These are phyloP conservation scores for Catonia carolina DNA, from an alignment of 2,888 invertebrate species.

Conservation along the genomic window DNA sequence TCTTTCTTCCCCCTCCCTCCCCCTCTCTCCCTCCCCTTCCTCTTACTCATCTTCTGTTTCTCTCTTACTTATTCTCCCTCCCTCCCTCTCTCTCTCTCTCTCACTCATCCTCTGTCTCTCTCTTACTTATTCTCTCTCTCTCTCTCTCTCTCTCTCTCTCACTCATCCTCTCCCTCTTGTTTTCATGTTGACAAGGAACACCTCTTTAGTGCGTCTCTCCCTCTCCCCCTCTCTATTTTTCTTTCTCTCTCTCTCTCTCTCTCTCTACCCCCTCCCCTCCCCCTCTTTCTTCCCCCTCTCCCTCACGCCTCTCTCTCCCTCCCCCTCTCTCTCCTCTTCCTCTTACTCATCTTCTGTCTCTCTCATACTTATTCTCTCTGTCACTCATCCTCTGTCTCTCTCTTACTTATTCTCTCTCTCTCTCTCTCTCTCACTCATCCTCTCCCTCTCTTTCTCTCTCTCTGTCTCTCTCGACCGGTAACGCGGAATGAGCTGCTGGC, in stretches of 20 bases:
- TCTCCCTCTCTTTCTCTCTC: slow-evolving; percentile 6
- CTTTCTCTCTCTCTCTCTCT: background rate
- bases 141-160: slow-evolving; percentile 6
- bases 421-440: slow-evolving; percentile 12
- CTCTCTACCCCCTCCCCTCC: background rate
- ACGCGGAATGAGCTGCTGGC: too few relatives aligned
- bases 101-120: background rate
- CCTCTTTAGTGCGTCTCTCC: background rate
- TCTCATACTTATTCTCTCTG: slow-evolving; percentile 8
- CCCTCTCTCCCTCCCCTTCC: background rate
- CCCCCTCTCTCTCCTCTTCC: background rate
- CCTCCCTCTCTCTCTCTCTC: background rate
- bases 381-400: slow-evolving; percentile 11
- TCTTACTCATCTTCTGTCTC: background rate
- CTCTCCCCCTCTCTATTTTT: background rate
- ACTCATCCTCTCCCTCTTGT: background rate
- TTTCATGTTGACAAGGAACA: background rate
- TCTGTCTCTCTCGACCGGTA: background rate
- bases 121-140: slow-evolving; percentile 10
- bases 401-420: slow-evolving; percentile 9
- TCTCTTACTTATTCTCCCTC: too few relatives aligned
- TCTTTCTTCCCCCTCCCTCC: background rate
- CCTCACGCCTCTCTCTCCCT: background rate
- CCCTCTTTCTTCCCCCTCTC: background rate
- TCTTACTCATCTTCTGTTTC: too few relatives aligned